These are phyloP conservation scores for Saturnia pavonia DNA, from an alignment of 2,888 invertebrate genomes.

Conservation along the genomic window DNA sequence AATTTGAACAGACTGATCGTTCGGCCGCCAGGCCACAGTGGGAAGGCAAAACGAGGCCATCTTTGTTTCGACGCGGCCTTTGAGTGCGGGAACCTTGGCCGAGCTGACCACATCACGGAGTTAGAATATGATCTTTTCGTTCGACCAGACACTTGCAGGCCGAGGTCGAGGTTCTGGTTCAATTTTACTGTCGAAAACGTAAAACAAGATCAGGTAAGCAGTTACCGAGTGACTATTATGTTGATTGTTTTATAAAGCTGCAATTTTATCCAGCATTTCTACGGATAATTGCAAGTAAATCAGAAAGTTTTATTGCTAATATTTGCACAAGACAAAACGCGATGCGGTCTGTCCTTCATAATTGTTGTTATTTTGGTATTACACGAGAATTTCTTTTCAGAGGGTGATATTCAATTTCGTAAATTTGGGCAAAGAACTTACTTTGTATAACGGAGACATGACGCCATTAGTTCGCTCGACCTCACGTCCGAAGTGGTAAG, in stretches of 20 bases:
- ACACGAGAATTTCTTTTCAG: constrained; percentile 66
- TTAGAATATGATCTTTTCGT: constrained; percentile 98
- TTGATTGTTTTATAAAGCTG: not conserved
- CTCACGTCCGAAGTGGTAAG: constrained; percentile 94
- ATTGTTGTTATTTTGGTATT: not conserved
- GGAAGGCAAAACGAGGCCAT: constrained; percentile 97
- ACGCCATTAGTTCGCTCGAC: constrained; percentile 97
- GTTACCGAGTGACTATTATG: not conserved
- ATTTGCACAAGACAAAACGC: too few species aligned
- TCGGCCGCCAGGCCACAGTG: constrained; percentile 94
- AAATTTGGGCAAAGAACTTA: constrained; percentile 96
- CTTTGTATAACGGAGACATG: constrained; percentile 93
- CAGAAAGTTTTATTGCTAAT: too few species aligned
- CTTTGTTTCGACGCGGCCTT: constrained; percentile 98
- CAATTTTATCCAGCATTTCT: too few species aligned
- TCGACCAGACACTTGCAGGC: constrained; percentile 97
- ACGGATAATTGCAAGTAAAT: too few species aligned
- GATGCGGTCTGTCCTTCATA: not conserved
- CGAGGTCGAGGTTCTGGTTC: constrained; percentile 96
- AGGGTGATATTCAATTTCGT: constrained; percentile 98
- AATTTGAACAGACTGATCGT: constrained; percentile 95
- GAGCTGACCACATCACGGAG: constrained; percentile 96
- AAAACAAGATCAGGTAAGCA: constrained; percentile 90
- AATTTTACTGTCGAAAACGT: constrained; percentile 99
- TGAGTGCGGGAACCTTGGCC: constrained; percentile 98